These are phyloP conservation scores for Popillia japonica DNA, from an alignment of 1,140 invertebrate genomes.

Conservation along the genomic window DNA sequence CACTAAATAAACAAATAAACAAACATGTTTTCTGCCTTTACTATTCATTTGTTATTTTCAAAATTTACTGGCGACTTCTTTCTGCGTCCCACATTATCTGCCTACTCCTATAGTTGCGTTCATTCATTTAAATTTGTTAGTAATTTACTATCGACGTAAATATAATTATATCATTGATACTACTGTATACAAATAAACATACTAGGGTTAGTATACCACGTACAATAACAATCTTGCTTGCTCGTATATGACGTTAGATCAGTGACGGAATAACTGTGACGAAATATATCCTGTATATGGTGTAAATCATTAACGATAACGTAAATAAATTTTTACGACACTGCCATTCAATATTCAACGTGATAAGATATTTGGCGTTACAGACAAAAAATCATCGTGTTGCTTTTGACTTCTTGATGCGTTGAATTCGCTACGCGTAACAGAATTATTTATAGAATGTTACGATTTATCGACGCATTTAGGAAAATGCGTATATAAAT, in stretches of 20 bases:
- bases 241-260: neutral
- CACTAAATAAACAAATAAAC: too few relatives aligned
- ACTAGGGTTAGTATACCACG: neutral
- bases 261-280: conserved; percentile 12
- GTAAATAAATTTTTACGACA: neutral
- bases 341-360: neutral
- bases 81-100: too few relatives aligned
- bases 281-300: neutral
- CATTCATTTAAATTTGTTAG: neutral
- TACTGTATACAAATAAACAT: neutral
- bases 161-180: neutral
- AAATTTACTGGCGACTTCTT: too few relatives aligned
- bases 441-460: neutral
- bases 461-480: neutral
- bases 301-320: neutral
- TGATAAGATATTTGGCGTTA: neutral
- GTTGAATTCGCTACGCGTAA: neutral
- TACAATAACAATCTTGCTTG: neutral
- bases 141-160: neutral
- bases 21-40: too few relatives aligned
- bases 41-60: too few relatives aligned
- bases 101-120: too few relatives aligned
- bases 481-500: neutral
- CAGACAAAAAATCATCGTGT: neutral
- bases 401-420: neutral